Conservation (phyloP, 2,113 vertebrate species). For the Gila orcuttii region DNA sequence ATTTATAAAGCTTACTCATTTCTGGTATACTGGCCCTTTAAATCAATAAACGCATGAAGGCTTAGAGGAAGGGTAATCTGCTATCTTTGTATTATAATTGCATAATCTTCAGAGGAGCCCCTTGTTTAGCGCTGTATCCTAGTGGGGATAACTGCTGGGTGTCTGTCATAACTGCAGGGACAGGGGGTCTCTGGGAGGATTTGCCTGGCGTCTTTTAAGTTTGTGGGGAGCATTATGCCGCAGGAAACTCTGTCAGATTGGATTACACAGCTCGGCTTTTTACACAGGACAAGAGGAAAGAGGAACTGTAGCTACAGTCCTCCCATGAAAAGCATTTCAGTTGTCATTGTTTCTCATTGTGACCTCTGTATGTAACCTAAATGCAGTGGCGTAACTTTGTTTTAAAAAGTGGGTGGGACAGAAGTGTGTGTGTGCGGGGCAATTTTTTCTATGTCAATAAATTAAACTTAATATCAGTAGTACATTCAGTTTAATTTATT, state of each 20-base stretch:
- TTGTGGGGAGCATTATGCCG: conserved; percentile 61
- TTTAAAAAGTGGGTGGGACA: too few relatives aligned
- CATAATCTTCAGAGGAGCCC: conserved; percentile 53
- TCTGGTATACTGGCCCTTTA: conserved; percentile 14
- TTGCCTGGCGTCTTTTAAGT: conserved; percentile 68
- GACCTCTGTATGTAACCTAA: not conserved
- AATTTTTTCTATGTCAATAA: too few relatives aligned
- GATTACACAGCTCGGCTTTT: conserved; percentile 69
- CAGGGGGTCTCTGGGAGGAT: conserved; percentile 65
- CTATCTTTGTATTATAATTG: conserved; percentile 59
- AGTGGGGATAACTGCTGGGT: conserved; percentile 63
- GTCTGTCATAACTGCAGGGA: conserved; percentile 61
- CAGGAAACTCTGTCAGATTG: conserved; percentile 69
- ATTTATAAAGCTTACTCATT: conserved; percentile 14
- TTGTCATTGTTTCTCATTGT: not conserved
- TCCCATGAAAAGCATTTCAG: conserved; percentile 45
- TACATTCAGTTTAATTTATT: too few relatives aligned
- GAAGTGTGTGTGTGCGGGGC: too few relatives aligned
- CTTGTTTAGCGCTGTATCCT: conserved; percentile 51
- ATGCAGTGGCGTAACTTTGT: not conserved
- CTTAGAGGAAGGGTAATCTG: conserved; percentile 41
- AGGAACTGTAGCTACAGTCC: conserved; percentile 52
- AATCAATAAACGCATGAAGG: conserved; percentile 33
- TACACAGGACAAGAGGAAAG: conserved; percentile 20
- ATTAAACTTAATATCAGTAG: too few relatives aligned